Base-by-base conservation (phyloP, 1,140 invertebrate species). In the Eubasilissa regina region DNA sequence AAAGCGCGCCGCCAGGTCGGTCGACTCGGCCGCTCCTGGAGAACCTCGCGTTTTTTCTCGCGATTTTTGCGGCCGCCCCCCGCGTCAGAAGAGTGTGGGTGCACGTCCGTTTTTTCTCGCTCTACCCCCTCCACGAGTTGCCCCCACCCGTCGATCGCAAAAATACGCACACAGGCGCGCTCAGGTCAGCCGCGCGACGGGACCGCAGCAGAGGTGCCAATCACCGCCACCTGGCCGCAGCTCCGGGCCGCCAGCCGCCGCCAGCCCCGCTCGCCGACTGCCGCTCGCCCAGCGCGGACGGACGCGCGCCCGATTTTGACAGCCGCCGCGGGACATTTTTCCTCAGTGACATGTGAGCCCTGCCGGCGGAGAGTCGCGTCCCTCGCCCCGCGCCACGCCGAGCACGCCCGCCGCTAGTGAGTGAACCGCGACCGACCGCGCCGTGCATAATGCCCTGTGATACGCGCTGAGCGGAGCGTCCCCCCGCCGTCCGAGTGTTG, bases 151-250 rank as follows among this genome's bases (percentile, higher is more conserved):
- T 58, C 43, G 56, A 64, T 68, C 64, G 64, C 72, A 70, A 78
- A 78, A 74, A 74, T 74, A 75, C 73, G 62, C 73, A 75, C 53
- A 68, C 60, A 70, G 44, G 66, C 58, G 66, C 43, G 62, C 73
- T 60, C 55, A 72, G 55, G 56, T 62, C 55, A 62, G 55, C 55
- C 43, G 21, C 47, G 74, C 21, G 43, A 66, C 53, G 72, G 53
- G 48, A 15, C 62, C 48, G 35, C 58, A 44, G 68, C 58, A 78
- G 80, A 81, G 80, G 80, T 81, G 80, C 80, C 80, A 81, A 81
- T 79, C 77, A 79, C 77, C 68, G 77, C 76, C 80, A 81, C 80
- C 80, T 81, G 80, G 74, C 43, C 70, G 72, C 70, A 43, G 76
- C 76, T 70, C 80, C 76, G 80, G 74, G 80, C 62, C 78, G 78